Base-by-base conservation (phyloP, 2,113 vertebrate species). In the Theropithecus gelada region DNA sequence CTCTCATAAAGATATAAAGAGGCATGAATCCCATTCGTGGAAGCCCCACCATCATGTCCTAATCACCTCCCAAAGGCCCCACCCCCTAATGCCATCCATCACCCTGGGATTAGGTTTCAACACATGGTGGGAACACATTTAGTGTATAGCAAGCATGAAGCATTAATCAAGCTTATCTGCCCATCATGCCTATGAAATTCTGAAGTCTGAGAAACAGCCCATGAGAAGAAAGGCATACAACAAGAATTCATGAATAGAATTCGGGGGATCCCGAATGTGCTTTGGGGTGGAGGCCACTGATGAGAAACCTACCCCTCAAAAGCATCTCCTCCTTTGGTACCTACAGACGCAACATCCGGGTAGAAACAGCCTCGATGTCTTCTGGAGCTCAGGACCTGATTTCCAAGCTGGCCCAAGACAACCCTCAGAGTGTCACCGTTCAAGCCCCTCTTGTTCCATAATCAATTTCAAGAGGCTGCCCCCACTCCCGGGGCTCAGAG, bases 281-380 rank as follows among this genome's bases (percentile, higher is more conserved):
- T 98, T 98, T 4, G 98, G 99, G 0, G 98, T 99, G 48, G 2
- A 99, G 99, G 90, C 99, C 99, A 89, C 95, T 99, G 52, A 98
- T 98, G 17, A 99, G 99, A 35, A 98, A 98, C 88, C 98, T 98
- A 2, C 98, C 99, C 0, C 99, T 99, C 70, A 98, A 99, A 98
- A 99, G 98, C 0, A 82, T 93, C 17, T 98, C 96, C 27, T 30
- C 32, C 27, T 64, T 97, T 0, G 99, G 99, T 85, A 99, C 99
- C 0, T 99, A 99, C 96, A 99, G 88, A 16, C 78, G 82, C 32
- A 98, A 97, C 61, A 92, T 50, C 17, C 92, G 88, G 88, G 93
- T 97, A 85, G 59, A 99, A 98, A 98, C 98, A 0, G 93, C 96
- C 1, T 50, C 85, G 3, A 66, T 99, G 75, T 98, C 98, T 0